Evolutionary conservation across 2,888 invertebrate genomes (phyloP).

Genomic region (Glyphotaelius pellucidus): DNA sequence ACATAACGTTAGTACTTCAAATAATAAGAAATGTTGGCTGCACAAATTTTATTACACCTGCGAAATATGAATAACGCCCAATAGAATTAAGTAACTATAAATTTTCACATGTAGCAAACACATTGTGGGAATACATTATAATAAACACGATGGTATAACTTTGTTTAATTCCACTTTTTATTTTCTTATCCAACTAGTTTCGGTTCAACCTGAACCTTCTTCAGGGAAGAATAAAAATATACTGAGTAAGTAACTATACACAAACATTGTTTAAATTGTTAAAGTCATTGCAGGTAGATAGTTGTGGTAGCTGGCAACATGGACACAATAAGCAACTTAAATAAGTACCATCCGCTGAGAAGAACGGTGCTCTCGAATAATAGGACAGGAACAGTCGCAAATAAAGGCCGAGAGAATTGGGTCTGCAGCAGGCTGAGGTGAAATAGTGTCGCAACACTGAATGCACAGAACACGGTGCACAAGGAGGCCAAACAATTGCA

Average conservation of each 20-base stretch:
- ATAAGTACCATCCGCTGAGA: not conserved
- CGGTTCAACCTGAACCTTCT: too few relatives aligned
- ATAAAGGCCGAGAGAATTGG: conserved; percentile 26
- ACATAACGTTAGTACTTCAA: too few relatives aligned
- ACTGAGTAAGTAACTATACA: too few relatives aligned
- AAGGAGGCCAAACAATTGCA: conserved; percentile 37
- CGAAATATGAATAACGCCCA: not conserved
- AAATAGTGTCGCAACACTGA: conserved; percentile 25
- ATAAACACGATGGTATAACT: too few relatives aligned
- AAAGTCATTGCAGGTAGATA: too few relatives aligned
- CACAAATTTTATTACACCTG: not conserved
- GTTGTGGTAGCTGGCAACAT: not conserved
- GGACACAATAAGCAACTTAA: not conserved
- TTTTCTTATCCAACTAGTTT: too few relatives aligned
- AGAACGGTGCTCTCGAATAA: not conserved
- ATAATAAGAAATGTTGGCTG: not conserved
- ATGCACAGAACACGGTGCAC: not conserved
- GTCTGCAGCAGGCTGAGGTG: conserved; percentile 2
- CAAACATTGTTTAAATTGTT: too few relatives aligned
- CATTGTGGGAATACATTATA: too few relatives aligned
- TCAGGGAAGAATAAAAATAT: too few relatives aligned
- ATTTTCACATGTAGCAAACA: too few relatives aligned
- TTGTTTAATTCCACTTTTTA: too few relatives aligned
- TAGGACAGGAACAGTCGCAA: conserved; percentile 13
- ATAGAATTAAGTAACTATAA: not conserved